Evolutionary conservation across 2,797 vertebrate genomes (phyloP).

Genomic region (Calcarius lapponicus): DNA sequence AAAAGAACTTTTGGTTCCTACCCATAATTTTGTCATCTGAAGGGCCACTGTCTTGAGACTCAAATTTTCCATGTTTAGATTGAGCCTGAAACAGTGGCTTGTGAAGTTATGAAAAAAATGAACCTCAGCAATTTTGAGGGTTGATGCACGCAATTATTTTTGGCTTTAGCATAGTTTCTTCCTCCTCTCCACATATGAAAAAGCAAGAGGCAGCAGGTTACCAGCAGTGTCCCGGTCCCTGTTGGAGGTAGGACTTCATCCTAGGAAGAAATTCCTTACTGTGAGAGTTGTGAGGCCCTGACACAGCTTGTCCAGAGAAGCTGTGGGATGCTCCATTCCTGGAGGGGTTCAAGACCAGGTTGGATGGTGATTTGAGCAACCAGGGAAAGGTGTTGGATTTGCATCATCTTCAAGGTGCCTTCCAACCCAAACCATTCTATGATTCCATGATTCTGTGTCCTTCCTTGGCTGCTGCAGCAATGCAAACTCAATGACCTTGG

Average conservation of each 20-base stretch:
- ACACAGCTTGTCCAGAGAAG: background rate
- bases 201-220: background rate
- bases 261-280: background rate
- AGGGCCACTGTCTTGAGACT: background rate
- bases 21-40: background rate
- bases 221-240: background rate
- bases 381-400: background rate
- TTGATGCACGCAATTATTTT: slow-evolving; percentile 10
- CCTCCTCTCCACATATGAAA: background rate
- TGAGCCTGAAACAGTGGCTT: background rate
- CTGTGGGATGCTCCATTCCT: background rate
- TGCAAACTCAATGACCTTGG: background rate
- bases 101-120: background rate
- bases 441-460: background rate
- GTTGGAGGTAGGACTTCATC: background rate
- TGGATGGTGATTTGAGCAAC: background rate
- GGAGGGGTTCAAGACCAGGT: background rate
- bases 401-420: background rate
- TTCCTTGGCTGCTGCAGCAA: background rate
- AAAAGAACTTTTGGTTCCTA: background rate
- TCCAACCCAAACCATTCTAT: background rate
- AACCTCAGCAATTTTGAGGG: background rate
- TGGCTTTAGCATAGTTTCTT: background rate
- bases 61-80: slow-evolving; percentile 2
- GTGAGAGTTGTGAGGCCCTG: background rate